Evolutionary conservation across 2,113 vertebrate species (phyloP), one percentile per base, ranked within the genome.

Genomic region (Emydocephalus ijimae): DNA sequence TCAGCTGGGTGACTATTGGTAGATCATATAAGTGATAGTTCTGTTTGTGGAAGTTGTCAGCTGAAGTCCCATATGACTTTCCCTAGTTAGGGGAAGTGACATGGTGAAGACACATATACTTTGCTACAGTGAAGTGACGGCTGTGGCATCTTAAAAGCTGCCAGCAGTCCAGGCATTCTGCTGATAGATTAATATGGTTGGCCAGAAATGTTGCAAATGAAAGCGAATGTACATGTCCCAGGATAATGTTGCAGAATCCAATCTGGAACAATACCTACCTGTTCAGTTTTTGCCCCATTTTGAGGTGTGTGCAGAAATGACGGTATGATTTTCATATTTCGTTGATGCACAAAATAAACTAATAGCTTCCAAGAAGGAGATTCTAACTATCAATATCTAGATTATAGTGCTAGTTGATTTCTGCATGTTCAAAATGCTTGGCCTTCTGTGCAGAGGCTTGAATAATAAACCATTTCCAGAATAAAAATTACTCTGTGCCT

Each of bases 391-490:
- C 24, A 26, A 26, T 61, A 57, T 6, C 21, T 23, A 57, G 10
- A 29, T 64, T 12, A 64, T 14, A 3, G 26, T 64, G 26, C 61
- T 29, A 64, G 26, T 64, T 64, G 26, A 29, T 29, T 64, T 9
- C 26, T 3, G 26, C 26, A 29, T 64, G 26, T 64, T 12, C 61
- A 29, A 29, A 64, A 64, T 64, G 26, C 29, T 93, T 92, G 91
- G 87, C 57, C 55, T 93, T 91, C 24, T 92, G 50, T 85, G 94
- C 92, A 85, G 87, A 95, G n/a, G 94, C 91, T 92, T 95, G 92
- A 92, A 88, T 92, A 93, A 34, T 26, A 87, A 24, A 95, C 54
- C 96, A 48, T 39, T 92, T 93, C 89, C 89, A 93, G 69, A 1
- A 85, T 15, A 43, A 45, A 55, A 90, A 23, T 91, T 88, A 59